Base-by-base conservation (phyloP, 2,888 invertebrate genomes). In the Calliphora vomitoria region DNA sequence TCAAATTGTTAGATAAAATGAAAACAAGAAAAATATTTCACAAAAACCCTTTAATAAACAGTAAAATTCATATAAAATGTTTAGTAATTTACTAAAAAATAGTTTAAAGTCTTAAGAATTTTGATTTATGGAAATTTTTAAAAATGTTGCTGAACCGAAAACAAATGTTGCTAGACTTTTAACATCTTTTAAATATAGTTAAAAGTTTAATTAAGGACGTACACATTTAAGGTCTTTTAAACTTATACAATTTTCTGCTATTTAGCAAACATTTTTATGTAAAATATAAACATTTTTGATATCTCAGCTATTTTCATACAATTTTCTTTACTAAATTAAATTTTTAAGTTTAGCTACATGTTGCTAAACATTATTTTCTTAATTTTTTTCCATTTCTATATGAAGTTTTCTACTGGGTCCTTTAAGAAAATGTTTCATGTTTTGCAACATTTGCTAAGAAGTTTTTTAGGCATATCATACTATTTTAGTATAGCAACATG, bases 1-100 rank as follows among this genome's bases (percentile, higher is more conserved):
- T 84, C 84, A 74, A 75, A 75, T 69, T 25, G 50, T 15, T 20
- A 75, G 18, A 50, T 44, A 53, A 3, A n/a, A 44, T 44, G 31
- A 55, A 10, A 31, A 62, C 25, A 35, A 35, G 6, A 80, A 75
- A 82, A 75, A 15, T 35, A 38, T 18, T 55, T 53, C 38, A 41
- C 20, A 66, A 74, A 38, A 66, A 72, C 53, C 5, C 20, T 31
- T 53, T 58, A 76, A 8, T 47, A 4, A 25, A 8, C n/a, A 44
- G 18, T 31, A 53, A 53, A 68, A 35, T 50, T n/a, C 13, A 47
- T 31, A 68, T 60, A 58, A 53, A 58, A 69, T 58, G 55, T 58
- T 41, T 41, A 44, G 44, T 31, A 58, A 68, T 44, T 11, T 47
- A 55, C 41, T 15, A 50, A 66, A 62, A n/a, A 35, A 35, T n/a